Evolutionary conservation across 2,113 vertebrate species (phyloP).

Genomic region (Mohoua ochrocephala): DNA sequence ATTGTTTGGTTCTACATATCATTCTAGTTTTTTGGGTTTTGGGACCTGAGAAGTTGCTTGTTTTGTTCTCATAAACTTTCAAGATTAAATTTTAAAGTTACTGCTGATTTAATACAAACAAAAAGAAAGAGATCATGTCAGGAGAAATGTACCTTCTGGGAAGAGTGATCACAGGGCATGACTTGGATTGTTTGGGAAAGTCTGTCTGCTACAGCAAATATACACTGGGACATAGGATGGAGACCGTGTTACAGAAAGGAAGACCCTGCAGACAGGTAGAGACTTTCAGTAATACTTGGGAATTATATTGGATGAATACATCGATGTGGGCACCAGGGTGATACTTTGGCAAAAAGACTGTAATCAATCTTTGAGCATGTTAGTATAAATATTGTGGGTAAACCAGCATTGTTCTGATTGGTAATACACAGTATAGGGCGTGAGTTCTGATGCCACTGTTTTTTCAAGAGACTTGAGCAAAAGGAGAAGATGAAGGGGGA

Average conservation of each 20-base stretch:
- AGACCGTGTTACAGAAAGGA: neutral
- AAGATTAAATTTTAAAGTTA: neutral
- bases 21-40: neutral
- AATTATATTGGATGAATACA: neutral
- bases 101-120: neutral
- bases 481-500: neutral
- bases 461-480: neutral
- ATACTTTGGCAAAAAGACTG: neutral
- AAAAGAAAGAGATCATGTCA: rapidly evolving
- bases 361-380: neutral
- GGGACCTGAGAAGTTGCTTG: neutral
- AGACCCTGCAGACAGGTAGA: neutral
- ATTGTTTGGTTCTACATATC: neutral
- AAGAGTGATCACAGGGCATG: rapidly evolving
- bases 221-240: too few species aligned
- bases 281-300: neutral
- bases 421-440: neutral
- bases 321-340: neutral
- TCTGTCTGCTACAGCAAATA: neutral
- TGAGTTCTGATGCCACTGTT: neutral
- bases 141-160: neutral
- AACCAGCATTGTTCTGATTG: neutral
- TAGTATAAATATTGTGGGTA: neutral
- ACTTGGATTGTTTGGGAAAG: neutral
- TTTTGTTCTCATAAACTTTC: neutral